Evolutionary conservation across 2,888 invertebrate genomes (phyloP).

Genomic region (Eubasilissa splendida): DNA sequence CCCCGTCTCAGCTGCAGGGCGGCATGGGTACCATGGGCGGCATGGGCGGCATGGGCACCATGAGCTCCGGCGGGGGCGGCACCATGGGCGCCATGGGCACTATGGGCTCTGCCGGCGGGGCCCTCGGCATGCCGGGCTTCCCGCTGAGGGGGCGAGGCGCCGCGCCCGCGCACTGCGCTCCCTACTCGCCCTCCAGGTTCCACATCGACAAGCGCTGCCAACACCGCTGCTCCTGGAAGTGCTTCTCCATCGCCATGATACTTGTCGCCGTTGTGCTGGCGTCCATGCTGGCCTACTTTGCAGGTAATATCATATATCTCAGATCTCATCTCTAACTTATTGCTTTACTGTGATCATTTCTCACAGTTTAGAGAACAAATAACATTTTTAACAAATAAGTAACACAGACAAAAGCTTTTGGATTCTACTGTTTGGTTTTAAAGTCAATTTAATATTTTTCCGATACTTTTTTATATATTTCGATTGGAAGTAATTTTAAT

Average conservation of each 20-base stretch:
- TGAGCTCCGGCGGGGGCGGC: constrained; percentile 72
- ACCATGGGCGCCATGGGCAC: constrained; percentile 74
- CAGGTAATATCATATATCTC: constrained; percentile 76
- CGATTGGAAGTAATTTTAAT: too few species aligned
- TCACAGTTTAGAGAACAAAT: too few species aligned
- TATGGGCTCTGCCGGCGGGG: constrained; percentile 80
- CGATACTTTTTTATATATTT: too few species aligned
- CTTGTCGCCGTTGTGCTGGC: constrained; percentile 91
- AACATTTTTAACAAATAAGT: too few species aligned
- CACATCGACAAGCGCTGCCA: constrained; percentile 95
- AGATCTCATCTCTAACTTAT: too few species aligned
- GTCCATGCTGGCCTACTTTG: constrained; percentile 95
- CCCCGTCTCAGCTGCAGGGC: constrained; percentile 67
- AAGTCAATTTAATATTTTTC: too few species aligned
- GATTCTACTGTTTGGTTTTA: too few species aligned
- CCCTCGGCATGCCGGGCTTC: constrained; percentile 91
- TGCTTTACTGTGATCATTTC: too few species aligned
- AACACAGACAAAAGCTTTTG: too few species aligned
- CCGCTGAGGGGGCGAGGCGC: constrained; percentile 78
- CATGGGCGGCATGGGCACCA: constrained; percentile 73
- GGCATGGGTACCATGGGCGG: constrained; percentile 60
- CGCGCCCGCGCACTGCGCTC: constrained; percentile 78
- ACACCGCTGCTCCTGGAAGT: constrained; percentile 97
- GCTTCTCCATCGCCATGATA: constrained; percentile 94
- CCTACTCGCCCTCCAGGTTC: constrained; percentile 93